Evolutionary conservation across 2,888 invertebrate species (phyloP), one percentile per base, ranked within the genome.

Genomic region (Cabera pusaria): DNA sequence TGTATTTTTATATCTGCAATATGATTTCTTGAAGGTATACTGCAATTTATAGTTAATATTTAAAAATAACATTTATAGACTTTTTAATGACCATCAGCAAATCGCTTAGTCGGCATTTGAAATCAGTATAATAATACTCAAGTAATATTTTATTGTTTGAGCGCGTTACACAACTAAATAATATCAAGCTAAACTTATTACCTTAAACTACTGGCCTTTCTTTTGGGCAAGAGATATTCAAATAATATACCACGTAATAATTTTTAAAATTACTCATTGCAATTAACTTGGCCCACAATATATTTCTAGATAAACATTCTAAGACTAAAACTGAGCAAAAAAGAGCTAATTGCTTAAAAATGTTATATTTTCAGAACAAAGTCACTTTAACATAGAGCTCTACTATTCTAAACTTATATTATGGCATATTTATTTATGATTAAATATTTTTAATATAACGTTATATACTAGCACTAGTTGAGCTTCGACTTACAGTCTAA

Each of bases 351-450:
- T 18, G 9, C 20, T 26, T 34, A 24, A 26, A n/a, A 31, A 31
- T 14, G n/a, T 27, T 2, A 14, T 11, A 20, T 12, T 25, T 25
- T 19, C 14, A 20, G 16, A 40, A 14, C 19, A 34, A n/a, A n/a
- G n/a, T n/a, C n/a, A n/a, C n/a, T n/a, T n/a, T n/a, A n/a, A n/a
- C n/a, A n/a, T n/a, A n/a, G n/a, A n/a, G n/a, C n/a, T 14, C 4
- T 14, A 14, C 14, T 25, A 39, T 40, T 31, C 44, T 61, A 64
- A 44, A 42, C 63, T 69, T 68, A 58, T 54, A 57, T 72, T 72
- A 74, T 75, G 74, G 72, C 72, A 77, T 73, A 64, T 61, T 62
- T 66, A 36, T 25, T 27, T 28, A 48, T 35, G 28, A 36, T 37
- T 48, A 31, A 34, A 19, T 28, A 7, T 37, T 25, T 26, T 24